A percentile compares a stretch with the other conserved stretches of the same genome.
These are phyloP conservation scores for Hephaestus fuliginosus DNA, from an alignment of 2,797 vertebrate species.

Conservation along the genomic window DNA sequence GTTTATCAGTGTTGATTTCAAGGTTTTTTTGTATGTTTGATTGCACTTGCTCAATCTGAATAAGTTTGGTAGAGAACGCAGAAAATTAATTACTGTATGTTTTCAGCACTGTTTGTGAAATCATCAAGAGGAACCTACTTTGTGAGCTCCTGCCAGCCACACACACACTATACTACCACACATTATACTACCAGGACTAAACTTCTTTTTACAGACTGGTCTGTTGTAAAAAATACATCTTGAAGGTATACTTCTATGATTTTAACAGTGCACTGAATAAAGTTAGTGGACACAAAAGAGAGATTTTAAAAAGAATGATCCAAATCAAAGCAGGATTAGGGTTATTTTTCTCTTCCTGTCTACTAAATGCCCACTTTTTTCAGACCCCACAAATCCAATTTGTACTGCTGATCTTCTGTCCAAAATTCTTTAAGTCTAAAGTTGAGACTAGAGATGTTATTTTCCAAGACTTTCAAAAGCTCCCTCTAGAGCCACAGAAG, in stretches of 20 bases:
- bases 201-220: not conserved
- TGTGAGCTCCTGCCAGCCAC: not conserved
- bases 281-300: not conserved
- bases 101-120: not conserved
- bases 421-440: not conserved
- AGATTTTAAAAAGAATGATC: not conserved
- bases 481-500: not conserved
- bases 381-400: constrained; percentile 4
- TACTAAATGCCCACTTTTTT: not conserved
- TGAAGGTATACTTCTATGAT: not conserved
- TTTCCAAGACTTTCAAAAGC: not conserved
- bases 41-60: not conserved
- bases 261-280: not conserved
- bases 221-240: not conserved
- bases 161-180: too few relatives aligned
- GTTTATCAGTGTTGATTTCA: not conserved
- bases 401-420: not conserved
- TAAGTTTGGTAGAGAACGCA: not conserved
- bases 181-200: not conserved
- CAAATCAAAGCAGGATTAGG: not conserved
- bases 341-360: not conserved
- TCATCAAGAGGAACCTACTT: not conserved
- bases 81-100: not conserved
- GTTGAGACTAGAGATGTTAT: constrained; percentile 10
- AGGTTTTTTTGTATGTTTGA: not conserved